Percentiles rank a stretch among this genome's conserved stretches.
Conservation (phyloP, 2,113 vertebrate genomes). For the Calidris pugnax region DNA sequence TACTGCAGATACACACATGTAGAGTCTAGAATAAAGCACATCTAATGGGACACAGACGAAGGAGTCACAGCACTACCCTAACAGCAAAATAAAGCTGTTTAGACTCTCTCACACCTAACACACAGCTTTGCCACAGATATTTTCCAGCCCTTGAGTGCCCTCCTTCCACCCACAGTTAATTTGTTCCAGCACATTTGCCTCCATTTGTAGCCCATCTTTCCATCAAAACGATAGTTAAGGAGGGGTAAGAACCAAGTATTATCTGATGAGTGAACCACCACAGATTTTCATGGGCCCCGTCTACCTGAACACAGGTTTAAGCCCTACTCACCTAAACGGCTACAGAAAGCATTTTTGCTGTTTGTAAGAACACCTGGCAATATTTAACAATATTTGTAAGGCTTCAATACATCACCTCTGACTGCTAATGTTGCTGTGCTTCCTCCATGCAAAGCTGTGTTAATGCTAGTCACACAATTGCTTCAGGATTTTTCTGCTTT, state of each 20-base stretch:
- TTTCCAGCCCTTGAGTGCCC: neutral
- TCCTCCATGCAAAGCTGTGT: neutral
- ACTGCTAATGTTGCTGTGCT: neutral
- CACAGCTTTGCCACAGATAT: rapidly evolving
- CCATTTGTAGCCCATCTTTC: neutral
- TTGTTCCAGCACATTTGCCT: neutral
- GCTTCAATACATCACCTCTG: neutral
- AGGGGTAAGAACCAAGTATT: neutral
- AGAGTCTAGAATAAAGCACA: neutral
- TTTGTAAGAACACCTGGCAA: neutral
- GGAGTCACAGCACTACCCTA: neutral
- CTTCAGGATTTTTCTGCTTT: neutral
- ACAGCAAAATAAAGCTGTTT: neutral
- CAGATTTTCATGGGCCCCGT: neutral
- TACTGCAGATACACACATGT: rapidly evolving
- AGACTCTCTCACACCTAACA: neutral
- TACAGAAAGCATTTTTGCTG: neutral
- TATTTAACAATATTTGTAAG: neutral
- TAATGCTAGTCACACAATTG: neutral
- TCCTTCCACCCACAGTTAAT: neutral
- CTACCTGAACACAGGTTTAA: neutral
- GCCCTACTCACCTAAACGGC: neutral
- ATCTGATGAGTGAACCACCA: neutral
- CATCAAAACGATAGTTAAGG: neutral
- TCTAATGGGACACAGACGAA: neutral